Conservation (phyloP, 2,888 invertebrate species). For the Vanessa cardui region DNA sequence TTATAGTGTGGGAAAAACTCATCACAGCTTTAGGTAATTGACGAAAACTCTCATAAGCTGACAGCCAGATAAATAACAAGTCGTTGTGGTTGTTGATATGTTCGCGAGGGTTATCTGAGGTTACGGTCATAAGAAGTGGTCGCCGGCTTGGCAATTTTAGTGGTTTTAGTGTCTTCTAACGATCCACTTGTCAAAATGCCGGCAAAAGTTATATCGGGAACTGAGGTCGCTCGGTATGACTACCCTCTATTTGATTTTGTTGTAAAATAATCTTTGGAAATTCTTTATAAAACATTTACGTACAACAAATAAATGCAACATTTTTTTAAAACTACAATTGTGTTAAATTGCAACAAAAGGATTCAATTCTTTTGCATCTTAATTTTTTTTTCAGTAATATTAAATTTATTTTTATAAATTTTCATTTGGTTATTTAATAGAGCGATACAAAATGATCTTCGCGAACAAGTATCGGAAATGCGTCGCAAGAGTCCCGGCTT, state of each 20-base stretch:
- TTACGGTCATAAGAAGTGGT: slow-evolving; percentile 19
- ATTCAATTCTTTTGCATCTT: no score
- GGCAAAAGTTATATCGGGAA: slow-evolving; percentile 84
- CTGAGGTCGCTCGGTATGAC: slow-evolving; percentile 86
- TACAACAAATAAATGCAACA: no score
- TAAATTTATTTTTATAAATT: slow-evolving; percentile 3
- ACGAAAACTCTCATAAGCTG: not conserved
- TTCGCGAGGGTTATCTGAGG: slow-evolving; percentile 35
- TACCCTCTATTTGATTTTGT: slow-evolving; percentile 24
- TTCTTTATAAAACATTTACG: not conserved
- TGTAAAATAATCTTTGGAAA: not conserved
- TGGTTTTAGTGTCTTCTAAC: slow-evolving; percentile 23
- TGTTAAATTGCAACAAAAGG: no score
- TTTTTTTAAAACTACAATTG: no score
- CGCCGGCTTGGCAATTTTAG: slow-evolving; percentile 31
- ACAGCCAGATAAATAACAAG: not conserved
- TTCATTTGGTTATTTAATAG: slow-evolving; percentile 24
- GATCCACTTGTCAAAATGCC: slow-evolving; percentile 56
- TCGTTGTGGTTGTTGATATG: slow-evolving; percentile 13
- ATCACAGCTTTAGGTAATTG: no score
- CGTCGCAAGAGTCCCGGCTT: slow-evolving; percentile 84
- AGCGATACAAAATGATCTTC: slow-evolving; percentile 86
- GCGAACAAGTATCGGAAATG: slow-evolving; percentile 84
- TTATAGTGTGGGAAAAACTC: no score
- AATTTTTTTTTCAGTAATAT: not conserved